These are phyloP conservation scores for Pristionchus arcanus DNA, from an alignment of 2,888 invertebrate genomes.

Conservation along the genomic window DNA sequence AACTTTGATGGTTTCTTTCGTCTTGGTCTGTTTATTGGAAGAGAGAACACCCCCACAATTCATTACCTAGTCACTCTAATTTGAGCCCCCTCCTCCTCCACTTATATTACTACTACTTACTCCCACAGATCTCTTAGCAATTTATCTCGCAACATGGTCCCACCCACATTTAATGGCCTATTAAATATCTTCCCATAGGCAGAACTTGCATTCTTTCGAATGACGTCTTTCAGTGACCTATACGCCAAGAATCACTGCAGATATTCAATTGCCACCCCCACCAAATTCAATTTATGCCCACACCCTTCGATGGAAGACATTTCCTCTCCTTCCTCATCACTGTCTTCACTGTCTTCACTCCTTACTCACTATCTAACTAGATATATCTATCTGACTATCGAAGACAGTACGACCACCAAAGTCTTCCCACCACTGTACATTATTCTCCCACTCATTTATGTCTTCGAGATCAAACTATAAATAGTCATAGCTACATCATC, in stretches of 20 bases:
- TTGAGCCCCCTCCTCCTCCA: background rate
- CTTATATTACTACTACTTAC: background rate
- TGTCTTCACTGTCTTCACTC: background rate
- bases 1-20: background rate
- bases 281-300: background rate
- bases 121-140: background rate
- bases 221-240: background rate
- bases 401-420: background rate
- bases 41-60: conserved; percentile 25
- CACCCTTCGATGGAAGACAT: conserved; percentile 8
- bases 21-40: conserved; percentile 13
- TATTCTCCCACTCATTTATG: background rate
- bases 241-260: conserved; percentile 4
- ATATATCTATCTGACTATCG: too few species aligned
- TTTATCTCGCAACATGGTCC: background rate
- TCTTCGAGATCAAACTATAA: background rate
- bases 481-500: background rate
- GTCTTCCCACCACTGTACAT: background rate
- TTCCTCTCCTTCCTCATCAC: background rate
- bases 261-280: conserved; percentile 27
- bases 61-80: conserved; percentile 15
- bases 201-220: background rate
- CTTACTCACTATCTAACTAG: background rate
- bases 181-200: background rate
- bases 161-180: background rate